Evolutionary conservation across 2,888 invertebrate species (phyloP).

Genomic region (Heliconius charithonia): DNA sequence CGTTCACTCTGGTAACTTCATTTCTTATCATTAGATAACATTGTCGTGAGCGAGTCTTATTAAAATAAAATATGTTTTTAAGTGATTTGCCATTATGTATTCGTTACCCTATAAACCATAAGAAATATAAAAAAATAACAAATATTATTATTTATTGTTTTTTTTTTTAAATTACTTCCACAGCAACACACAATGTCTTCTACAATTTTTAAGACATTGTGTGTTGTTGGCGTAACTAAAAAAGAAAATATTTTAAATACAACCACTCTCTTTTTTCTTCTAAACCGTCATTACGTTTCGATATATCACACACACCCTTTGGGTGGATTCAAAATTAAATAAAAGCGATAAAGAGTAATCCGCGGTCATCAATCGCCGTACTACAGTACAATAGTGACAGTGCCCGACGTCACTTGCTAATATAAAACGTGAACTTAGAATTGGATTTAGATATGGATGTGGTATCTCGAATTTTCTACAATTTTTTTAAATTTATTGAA

Average conservation of each 20-base stretch:
- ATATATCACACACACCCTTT: conserved; percentile 54
- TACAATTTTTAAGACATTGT: background rate
- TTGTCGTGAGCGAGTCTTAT: too few species aligned
- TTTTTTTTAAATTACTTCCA: too few species aligned
- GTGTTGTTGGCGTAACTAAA: background rate
- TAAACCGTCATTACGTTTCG: conserved; percentile 7
- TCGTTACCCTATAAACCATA: too few species aligned
- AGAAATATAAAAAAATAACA: too few species aligned
- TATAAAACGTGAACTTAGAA: conserved; percentile 45
- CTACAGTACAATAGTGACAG: conserved; percentile 53
- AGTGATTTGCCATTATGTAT: too few species aligned
- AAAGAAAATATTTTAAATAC: too few species aligned
- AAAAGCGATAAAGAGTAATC: conserved; percentile 70
- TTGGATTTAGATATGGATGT: conserved; percentile 15
- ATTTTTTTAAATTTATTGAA: background rate
- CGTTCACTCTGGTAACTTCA: too few species aligned
- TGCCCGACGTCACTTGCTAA: conserved; percentile 45
- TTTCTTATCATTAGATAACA: too few species aligned
- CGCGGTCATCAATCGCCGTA: conserved; percentile 63
- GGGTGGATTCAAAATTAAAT: conserved; percentile 62
- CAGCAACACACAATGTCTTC: too few species aligned
- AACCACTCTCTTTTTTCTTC: too few species aligned
- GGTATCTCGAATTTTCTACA: background rate
- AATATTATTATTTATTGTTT: too few species aligned
- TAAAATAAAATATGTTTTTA: too few species aligned